Base-by-base conservation (phyloP, 2,888 invertebrate species). In the Eudemis profundana region DNA sequence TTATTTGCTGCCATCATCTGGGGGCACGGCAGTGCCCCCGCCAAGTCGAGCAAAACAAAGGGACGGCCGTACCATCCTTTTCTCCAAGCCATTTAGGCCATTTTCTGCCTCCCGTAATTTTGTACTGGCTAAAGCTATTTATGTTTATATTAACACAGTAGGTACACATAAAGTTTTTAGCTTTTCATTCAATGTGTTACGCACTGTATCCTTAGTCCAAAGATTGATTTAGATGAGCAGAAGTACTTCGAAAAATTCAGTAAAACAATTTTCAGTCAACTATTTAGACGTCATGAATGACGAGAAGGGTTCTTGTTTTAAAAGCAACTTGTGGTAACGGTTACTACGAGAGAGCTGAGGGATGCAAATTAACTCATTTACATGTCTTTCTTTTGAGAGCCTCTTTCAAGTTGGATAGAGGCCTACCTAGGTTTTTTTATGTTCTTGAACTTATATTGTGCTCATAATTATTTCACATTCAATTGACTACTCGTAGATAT, bases 311-410 rank as follows among this genome's bases (percentile, higher is more conserved):
- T 17, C 38, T 3, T 15, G 36, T 59, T 64, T 38, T 4, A 29
- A 46, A 59, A 27, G 49, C 27, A 44, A 50, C 33, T 50, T 61
- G 50, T 23, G 36, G n/a, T 27, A 53, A 33, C 5, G 38, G 23
- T 19, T 49, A 38, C 54, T 29, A 61, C 49, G 61, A 29, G 60
- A 61, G 62, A 69, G 77, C 83, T 78, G 78, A 80, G 83, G 75
- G 77, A 87, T 89, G 87, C 78, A 87, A 87, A 87, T 86, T 69
- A 72, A 78, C 76, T 78, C 29, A 87, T 89, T 88, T 85, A 78
- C 85, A 88, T 88, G 74, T 78, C 79, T 83, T 85, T 85, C 69
- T 66, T 67, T 66, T 36, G 63, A 38, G 23, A 51, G 68, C 50
- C 66, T n/a, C 69, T 64, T 62, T 72, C 70, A 44, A 60, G 17